phyloP scores from a whole-genome alignment of 2,888 invertebrate species.

The Ecdyonurus torrentis region DNA sequence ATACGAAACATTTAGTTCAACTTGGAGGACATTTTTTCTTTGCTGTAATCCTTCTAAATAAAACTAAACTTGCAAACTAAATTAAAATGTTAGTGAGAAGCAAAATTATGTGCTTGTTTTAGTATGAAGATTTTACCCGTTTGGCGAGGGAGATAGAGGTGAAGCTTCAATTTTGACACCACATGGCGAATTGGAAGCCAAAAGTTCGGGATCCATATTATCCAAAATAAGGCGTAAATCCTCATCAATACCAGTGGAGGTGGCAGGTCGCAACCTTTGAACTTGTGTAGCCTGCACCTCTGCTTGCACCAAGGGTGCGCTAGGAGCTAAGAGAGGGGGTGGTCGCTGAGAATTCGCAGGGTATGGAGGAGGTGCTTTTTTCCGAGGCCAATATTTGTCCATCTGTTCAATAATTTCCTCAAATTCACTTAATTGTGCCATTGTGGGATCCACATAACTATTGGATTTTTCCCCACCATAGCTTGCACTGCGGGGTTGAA shows the following conservation, averaged over 20 bases:
- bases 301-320: neutral
- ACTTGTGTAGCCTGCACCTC: no score
- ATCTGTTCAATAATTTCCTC: conserved; percentile 26
- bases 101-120: no score
- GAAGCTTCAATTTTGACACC: neutral
- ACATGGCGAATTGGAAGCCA: conserved; percentile 23
- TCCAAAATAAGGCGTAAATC: conserved; percentile 41
- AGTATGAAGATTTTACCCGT: no score
- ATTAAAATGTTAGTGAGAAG: no score
- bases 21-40: no score
- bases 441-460: conserved; percentile 13
- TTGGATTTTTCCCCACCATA: conserved; percentile 1
- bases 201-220: conserved; percentile 38
- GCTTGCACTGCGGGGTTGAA: conserved; percentile 4
- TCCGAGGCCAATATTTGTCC: conserved; percentile 13
- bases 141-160: neutral
- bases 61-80: no score
- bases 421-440: conserved; percentile 26
- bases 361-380: neutral
- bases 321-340: neutral
- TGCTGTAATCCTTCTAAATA: no score
- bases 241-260: conserved; percentile 32
- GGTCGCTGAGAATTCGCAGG: neutral
- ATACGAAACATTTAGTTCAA: no score
- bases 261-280: conserved; percentile 3